phyloP scores from a whole-genome alignment of 2,797 vertebrate species.

The Podarcis lilfordi region DNA sequence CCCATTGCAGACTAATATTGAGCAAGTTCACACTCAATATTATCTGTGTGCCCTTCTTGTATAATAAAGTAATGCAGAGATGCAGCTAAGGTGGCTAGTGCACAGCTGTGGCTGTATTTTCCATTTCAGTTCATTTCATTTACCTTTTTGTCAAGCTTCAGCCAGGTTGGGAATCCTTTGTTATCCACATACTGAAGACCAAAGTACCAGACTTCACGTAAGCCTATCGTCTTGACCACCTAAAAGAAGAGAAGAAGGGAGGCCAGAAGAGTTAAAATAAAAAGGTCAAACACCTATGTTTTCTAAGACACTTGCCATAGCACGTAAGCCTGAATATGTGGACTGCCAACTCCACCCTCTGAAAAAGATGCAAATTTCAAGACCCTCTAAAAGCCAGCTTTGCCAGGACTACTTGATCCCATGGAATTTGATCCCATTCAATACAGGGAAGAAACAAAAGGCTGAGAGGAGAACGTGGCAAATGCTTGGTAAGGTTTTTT shows the following conservation, averaged over 20 bases:
- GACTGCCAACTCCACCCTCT: neutral
- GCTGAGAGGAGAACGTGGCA: neutral
- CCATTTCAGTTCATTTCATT: neutral
- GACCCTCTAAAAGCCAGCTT: neutral
- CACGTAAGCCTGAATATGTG: neutral
- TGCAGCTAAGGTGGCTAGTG: neutral
- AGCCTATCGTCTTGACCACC: constrained; percentile 96
- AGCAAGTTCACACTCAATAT: neutral
- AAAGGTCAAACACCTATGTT: neutral
- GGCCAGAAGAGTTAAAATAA: accelerated
- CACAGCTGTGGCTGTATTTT: neutral
- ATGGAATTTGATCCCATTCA: neutral
- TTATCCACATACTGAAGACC: constrained; percentile 92
- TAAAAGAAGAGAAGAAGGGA: constrained; percentile 62
- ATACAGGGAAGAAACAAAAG: neutral
- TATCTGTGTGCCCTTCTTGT: neutral
- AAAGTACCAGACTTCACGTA: constrained; percentile 97
- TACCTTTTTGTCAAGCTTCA: constrained; percentile 99
- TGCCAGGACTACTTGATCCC: neutral
- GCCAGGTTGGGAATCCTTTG: constrained; percentile 93
- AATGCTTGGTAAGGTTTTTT: neutral
- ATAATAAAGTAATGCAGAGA: neutral
- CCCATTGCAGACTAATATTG: neutral
- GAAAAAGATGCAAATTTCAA: neutral
- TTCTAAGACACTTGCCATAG: neutral